Conservation (phyloP, 2,888 invertebrate species). For the Cataglyphis livida region DNA sequence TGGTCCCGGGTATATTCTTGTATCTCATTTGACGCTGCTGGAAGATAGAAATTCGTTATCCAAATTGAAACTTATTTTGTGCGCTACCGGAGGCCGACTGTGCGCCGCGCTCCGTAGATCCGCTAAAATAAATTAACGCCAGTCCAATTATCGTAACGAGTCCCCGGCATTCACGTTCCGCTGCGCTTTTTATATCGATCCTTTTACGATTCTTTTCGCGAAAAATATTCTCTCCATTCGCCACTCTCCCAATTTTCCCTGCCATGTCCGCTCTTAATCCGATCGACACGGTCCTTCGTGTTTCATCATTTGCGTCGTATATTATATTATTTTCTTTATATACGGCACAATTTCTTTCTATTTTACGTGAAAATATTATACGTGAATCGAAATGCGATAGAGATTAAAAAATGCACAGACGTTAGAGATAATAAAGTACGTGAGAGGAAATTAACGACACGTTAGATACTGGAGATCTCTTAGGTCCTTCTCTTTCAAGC, state of each 20-base stretch:
- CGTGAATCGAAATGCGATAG: background rate
- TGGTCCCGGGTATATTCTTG: conserved; percentile 9
- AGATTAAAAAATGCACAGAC: background rate
- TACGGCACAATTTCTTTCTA: background rate
- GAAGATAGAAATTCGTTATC: conserved; percentile 37
- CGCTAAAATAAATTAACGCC: conserved; percentile 56
- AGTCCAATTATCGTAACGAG: conserved; percentile 58
- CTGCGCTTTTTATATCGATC: conserved; percentile 34
- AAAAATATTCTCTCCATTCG: conserved; percentile 2
- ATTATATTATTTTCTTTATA: background rate
- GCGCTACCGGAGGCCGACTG: background rate
- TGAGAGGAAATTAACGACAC: background rate
- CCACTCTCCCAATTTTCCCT: conserved; percentile 11
- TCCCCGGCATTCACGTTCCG: background rate
- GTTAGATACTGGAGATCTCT: background rate
- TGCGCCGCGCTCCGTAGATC: conserved; percentile 8
- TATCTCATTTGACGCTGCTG: conserved; percentile 29
- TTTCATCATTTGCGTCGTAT: background rate
- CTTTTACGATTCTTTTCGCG: conserved; percentile 10
- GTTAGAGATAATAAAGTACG: background rate
- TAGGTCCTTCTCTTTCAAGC: conserved; percentile 8
- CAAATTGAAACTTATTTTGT: conserved; percentile 50
- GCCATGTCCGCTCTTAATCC: background rate
- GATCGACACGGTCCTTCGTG: background rate
- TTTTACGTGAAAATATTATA: background rate